A percentile compares a stretch with the other conserved stretches of the same genome.
Conservation (phyloP, 53 echinoderm and acorn worm genomes). For the Luidia sarsii region DNA sequence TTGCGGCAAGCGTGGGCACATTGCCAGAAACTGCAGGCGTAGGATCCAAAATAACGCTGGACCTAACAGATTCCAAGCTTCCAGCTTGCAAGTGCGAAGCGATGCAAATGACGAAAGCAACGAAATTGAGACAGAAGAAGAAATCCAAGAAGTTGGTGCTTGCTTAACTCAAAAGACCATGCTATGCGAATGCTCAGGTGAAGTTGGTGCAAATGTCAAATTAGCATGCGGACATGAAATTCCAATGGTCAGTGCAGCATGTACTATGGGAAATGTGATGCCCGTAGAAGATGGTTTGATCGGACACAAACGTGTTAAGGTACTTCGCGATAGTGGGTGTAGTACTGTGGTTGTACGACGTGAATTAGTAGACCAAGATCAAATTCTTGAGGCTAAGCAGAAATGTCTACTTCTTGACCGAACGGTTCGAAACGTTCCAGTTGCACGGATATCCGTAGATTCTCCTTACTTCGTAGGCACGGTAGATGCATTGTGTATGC, state of each 20-base stretch:
- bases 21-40: conserved; percentile 38
- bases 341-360: conserved; percentile 21
- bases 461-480: conserved; percentile 52
- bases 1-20: conserved; percentile 25
- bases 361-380: not conserved
- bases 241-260: conserved; percentile 15
- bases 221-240: conserved; percentile 34
- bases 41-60: not conserved
- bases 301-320: not conserved
- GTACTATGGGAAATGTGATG: conserved; percentile 14
- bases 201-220: not conserved
- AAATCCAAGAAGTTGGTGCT: not conserved
- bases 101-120: not conserved
- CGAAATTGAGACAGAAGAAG: not conserved
- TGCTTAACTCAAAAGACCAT: not conserved
- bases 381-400: not conserved
- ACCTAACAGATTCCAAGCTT: not conserved
- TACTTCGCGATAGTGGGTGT: conserved; percentile 42
- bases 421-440: conserved; percentile 37
- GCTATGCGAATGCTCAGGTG: not conserved
- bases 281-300: not conserved
- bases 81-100: not conserved
- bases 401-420: conserved; percentile 45
- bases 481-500: conserved; percentile 50
- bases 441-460: conserved; percentile 17